Base-by-base conservation (phyloP, 2,888 invertebrate genomes). In the Monochamus alternatus region DNA sequence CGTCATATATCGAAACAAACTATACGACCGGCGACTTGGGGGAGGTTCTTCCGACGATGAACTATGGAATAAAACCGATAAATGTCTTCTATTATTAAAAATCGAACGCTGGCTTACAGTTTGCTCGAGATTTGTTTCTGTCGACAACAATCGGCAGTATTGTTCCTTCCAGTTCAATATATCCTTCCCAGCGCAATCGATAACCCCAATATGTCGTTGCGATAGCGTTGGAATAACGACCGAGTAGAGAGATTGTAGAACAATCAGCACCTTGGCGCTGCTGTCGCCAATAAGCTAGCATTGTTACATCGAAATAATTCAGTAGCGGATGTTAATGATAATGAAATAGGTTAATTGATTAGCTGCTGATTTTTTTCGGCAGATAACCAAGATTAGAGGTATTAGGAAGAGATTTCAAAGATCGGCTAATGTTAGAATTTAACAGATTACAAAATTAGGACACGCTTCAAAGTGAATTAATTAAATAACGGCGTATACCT, bases 171-270 rank as follows among this genome's bases (percentile, higher is more conserved):
- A 32, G n/a, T 32, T 38, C 38, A 62, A 43, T 62, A 43, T 43
- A 62, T 62, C 62, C 14, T 62, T 62, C 32, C 62, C 62, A 43
- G 62, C 43, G 38, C 44, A 64, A 22, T 47, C 47, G 64, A 64
- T 64, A 64, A 64, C 64, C 47, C 47, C 47, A 47, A 64, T 64
- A 47, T 64, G 64, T 47, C 31, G 47, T 22, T 3, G 14, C 47
- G 31, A 30, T 47, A 47, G 64, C 47, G 9, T 64, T 22, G 22
- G 44, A 64, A 64, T 47, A 47, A 47, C 64, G 47, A 64, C 44
- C 47, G 43, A 22, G 64, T n/a, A n/a, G 9, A 3, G 47, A n/a
- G 55, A 55, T 55, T 64, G n/a, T 44, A 5, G 62, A 62, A n/a
- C 43, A 43, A 62, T 62, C 38, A n/a, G 43, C 38, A 62, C 62